Conservation (phyloP, 2,888 invertebrate genomes). For the Pyrrhosoma nymphula region DNA sequence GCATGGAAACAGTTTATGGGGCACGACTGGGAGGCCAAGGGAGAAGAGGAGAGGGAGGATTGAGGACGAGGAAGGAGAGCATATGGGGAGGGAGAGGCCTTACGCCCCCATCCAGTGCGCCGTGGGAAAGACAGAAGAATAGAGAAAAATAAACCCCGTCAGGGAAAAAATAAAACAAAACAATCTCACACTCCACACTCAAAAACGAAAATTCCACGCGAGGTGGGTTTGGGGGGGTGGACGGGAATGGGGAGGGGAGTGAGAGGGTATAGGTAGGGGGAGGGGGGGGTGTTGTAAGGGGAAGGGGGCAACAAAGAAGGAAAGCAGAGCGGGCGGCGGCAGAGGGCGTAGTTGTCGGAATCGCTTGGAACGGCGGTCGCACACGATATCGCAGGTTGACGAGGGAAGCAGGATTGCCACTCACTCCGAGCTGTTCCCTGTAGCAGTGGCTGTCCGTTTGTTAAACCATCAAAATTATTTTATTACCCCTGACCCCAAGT, state of each 20-base stretch:
- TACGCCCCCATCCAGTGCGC: not conserved
- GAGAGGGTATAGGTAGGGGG: not conserved
- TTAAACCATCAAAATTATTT: not conserved
- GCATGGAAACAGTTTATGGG: not conserved
- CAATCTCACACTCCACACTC: not conserved
- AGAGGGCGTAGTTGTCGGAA: not conserved
- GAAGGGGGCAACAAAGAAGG: not conserved
- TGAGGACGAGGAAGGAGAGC: not conserved
- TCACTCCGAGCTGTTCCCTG: not conserved
- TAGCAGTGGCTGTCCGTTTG: not conserved
- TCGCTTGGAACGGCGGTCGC: no score
- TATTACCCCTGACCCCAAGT: not conserved
- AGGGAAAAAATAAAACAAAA: not conserved
- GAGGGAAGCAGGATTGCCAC: not conserved
- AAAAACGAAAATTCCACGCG: conserved; percentile 27
- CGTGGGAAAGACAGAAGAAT: conserved; percentile 7
- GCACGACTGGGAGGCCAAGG: not conserved
- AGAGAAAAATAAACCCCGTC: not conserved
- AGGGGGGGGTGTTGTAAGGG: not conserved
- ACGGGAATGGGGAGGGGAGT: not conserved
- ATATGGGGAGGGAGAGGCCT: not conserved
- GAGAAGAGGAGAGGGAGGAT: not conserved
- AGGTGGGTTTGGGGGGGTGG: not conserved
- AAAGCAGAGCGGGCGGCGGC: no score
- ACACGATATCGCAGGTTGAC: not conserved